Evolutionary conservation across 2,113 vertebrate genomes (phyloP), one percentile per base, ranked within the genome.

Genomic region (Morone saxatilis): DNA sequence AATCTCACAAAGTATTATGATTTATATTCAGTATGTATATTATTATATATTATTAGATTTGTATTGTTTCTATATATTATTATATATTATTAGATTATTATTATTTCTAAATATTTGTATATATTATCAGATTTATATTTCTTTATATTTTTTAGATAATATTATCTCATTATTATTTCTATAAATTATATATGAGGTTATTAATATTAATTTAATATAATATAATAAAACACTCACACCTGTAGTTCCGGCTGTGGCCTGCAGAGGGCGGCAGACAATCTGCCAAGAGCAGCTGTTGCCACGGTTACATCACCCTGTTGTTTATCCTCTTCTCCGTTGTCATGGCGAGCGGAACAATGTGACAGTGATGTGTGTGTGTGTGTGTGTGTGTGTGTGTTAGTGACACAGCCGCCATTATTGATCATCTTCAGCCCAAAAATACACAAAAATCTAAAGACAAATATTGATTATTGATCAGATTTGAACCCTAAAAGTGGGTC

Each of bases 251-350:
- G 1, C 4, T 72, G 1, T 22, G 62, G 59, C 31, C 94, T 92
- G 65, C 87, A 91, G 93, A 67, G 51, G 92, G 91, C 66, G 20
- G 47, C 83, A 88, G 10, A 53, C 60, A 14, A 6, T 51, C 43
- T 48, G 74, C 38, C 71, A 19, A 67, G 43, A 48, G 36, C 66
- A n/a, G 10, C 17, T 2, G 78, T 84, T 66, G 69, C 61, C 72
- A 84, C 48, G 38, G 71, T 88, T 85, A 86, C 86, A 38, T 92
- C 91, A 93, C 82, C 74, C 72, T 45, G 78, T 88, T 86, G 79
- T 88, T 90, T 91, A 88, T 81, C 84, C 45, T 74, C 47, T 36
- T 65, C 36, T 70, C 65, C 78, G 90, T 93, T 92, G 86, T 92
- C 80, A 89, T 90, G 86, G 83, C 68, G 69, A 89, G 8, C 43